These are phyloP conservation scores for Diglossa brunneiventris DNA, from an alignment of 2,113 vertebrate species.

Conservation along the genomic window DNA sequence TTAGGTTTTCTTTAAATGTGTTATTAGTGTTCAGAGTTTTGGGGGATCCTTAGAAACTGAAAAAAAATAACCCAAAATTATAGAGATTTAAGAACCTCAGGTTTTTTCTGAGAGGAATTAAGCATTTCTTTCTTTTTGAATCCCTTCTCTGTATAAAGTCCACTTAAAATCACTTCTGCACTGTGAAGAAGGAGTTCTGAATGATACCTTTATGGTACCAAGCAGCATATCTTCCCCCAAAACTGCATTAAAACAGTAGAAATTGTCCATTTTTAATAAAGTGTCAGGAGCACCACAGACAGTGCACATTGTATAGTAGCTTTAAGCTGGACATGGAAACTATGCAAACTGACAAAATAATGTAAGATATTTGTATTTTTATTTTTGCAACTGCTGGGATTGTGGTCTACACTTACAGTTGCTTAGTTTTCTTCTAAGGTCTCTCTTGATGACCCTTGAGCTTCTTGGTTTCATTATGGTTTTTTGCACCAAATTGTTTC, in stretches of 20 bases:
- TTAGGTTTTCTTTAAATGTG: background rate
- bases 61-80: background rate
- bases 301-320: background rate
- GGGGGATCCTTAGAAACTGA: background rate
- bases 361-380: background rate
- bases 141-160: background rate
- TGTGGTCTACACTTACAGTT: background rate
- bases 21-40: background rate
- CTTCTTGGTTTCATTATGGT: background rate
- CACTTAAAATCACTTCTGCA: background rate
- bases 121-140: background rate
- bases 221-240: background rate
- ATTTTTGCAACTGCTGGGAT: background rate
- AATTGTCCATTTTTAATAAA: background rate
- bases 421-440: background rate
- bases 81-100: background rate
- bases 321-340: background rate
- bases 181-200: background rate
- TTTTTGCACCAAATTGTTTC: background rate
- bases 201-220: background rate
- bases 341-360: background rate
- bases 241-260: background rate
- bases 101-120: background rate
- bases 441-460: background rate
- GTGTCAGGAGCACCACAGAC: background rate